These are phyloP conservation scores for Thymallus thymallus DNA, from an alignment of 2,113 vertebrate species.

Conservation along the genomic window DNA sequence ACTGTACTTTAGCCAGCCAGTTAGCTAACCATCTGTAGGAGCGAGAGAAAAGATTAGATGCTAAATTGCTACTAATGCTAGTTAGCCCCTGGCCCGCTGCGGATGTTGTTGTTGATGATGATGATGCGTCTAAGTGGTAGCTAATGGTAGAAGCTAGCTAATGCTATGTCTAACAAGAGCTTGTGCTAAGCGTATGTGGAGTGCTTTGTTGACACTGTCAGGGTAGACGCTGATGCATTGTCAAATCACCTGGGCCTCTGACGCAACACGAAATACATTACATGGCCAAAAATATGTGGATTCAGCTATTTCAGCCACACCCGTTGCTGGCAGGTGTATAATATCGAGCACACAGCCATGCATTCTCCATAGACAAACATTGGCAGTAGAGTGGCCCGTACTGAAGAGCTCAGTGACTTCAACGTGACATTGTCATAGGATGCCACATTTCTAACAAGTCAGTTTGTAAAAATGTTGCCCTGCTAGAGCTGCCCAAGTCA, in stretches of 20 bases:
- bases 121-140: slow-evolving; percentile 21
- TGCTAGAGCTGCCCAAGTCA: no score
- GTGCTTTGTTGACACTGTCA: slow-evolving; percentile 51
- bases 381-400: no score
- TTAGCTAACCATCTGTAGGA: background rate
- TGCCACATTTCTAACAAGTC: no score
- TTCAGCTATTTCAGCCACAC: no score
- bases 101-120: no score
- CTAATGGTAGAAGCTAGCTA: slow-evolving; percentile 29
- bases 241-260: background rate
- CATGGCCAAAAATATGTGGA: no score
- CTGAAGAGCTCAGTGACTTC: no score
- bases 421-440: no score
- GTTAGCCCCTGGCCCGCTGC: background rate
- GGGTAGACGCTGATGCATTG: slow-evolving; percentile 4
- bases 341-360: no score
- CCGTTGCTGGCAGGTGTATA: no score
- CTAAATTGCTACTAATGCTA: slow-evolving; percentile 10
- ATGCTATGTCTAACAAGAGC: slow-evolving; percentile 20
- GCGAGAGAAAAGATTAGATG: background rate
- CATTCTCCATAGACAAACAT: no score
- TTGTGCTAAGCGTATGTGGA: slow-evolving; percentile 33
- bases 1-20: background rate
- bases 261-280: no score
- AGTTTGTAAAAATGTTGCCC: background rate